These are phyloP conservation scores for Pterostichus madidus DNA, from an alignment of 2,888 invertebrate species.

Conservation along the genomic window DNA sequence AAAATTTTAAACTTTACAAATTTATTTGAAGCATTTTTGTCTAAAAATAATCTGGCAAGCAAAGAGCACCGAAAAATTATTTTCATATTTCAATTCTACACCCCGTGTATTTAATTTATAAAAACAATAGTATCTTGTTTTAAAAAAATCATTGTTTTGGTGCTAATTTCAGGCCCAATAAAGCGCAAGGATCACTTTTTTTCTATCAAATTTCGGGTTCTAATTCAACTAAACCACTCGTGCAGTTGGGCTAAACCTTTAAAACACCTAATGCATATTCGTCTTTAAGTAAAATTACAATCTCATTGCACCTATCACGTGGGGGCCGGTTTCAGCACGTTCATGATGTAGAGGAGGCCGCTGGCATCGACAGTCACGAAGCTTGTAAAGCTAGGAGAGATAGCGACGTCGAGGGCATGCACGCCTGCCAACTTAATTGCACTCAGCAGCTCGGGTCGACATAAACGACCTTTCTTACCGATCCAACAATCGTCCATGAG, in stretches of 20 bases:
- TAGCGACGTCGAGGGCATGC: slow-evolving; percentile 73
- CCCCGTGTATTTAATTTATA: too few relatives aligned
- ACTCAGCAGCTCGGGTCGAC: slow-evolving; percentile 74
- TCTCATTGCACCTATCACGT: slow-evolving; percentile 13
- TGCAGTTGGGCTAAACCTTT: slow-evolving; percentile 27
- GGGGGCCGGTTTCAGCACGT: slow-evolving; percentile 72
- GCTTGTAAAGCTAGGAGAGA: slow-evolving; percentile 78
- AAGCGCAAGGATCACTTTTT: too few relatives aligned
- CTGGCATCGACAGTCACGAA: slow-evolving; percentile 82
- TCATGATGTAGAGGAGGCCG: slow-evolving; percentile 82
- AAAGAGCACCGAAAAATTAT: too few relatives aligned
- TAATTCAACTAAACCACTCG: slow-evolving; percentile 8
- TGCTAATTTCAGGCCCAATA: too few relatives aligned
- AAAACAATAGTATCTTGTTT: too few relatives aligned
- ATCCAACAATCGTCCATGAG: slow-evolving; percentile 68
- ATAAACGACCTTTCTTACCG: slow-evolving; percentile 70
- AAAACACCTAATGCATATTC: slow-evolving; percentile 16
- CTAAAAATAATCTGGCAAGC: too few relatives aligned
- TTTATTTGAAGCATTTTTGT: too few relatives aligned
- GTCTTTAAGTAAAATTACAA: slow-evolving; percentile 44
- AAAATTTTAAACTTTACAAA: too few relatives aligned
- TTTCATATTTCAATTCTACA: too few relatives aligned
- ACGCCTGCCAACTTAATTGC: slow-evolving; percentile 75
- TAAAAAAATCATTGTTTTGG: too few relatives aligned
- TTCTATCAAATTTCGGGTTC: too few relatives aligned